Percentiles rank a stretch among this genome's conserved stretches.
These are phyloP conservation scores for Caretta caretta DNA, from an alignment of 2,113 vertebrate genomes.

Conservation along the genomic window DNA sequence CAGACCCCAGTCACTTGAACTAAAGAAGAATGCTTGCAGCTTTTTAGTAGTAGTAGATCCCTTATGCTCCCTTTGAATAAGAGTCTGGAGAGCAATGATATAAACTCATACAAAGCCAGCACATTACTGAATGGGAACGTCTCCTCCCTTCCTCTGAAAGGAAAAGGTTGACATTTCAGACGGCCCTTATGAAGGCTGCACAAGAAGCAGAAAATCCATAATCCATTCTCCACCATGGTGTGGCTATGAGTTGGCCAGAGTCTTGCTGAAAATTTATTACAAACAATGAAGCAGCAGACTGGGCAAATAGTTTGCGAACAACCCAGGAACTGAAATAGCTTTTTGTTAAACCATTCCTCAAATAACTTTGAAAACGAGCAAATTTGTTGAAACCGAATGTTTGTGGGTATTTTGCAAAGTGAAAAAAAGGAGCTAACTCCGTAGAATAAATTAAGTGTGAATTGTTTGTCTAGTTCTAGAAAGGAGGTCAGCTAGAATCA, in stretches of 20 bases:
- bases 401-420: not conserved
- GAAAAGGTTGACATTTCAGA: not conserved
- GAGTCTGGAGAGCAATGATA: not conserved
- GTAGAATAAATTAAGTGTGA: not conserved
- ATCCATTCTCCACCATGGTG: not conserved
- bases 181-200: not conserved
- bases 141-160: not conserved
- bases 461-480: not conserved
- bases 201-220: not conserved
- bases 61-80: not conserved
- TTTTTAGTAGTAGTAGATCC: too few relatives aligned
- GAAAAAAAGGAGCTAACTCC: not conserved
- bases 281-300: not conserved
- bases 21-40: too few relatives aligned
- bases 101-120: not conserved
- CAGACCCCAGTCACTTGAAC: too few relatives aligned
- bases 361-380: not conserved
- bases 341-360: not conserved
- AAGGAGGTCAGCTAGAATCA: not conserved
- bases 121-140: not conserved
- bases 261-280: not conserved
- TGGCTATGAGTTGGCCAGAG: not conserved
- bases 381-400: not conserved
- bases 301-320: not conserved
- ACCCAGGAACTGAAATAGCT: not conserved